Percentiles rank a stretch among this genome's conserved stretches.
phyloP scores from a whole-genome alignment of 2,888 invertebrate species.

The Lycia hirtaria region DNA sequence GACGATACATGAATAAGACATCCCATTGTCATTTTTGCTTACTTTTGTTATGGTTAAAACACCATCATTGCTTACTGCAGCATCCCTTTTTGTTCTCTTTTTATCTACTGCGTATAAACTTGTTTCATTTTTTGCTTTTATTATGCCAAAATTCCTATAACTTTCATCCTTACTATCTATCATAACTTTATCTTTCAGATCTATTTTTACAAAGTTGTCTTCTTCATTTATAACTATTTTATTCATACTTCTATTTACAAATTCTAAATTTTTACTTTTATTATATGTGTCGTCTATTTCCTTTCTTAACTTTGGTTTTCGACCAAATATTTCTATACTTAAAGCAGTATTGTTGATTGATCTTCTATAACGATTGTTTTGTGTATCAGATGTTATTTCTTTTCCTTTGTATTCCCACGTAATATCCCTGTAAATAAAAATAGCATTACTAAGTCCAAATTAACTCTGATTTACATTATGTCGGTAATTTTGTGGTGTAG shows the following conservation, averaged over 20 bases:
- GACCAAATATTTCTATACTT: slow-evolving; percentile 76
- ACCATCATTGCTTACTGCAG: slow-evolving; percentile 73
- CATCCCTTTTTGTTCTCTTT: slow-evolving; percentile 55
- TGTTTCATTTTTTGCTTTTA: not conserved
- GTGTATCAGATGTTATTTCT: slow-evolving; percentile 68
- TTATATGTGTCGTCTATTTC: slow-evolving; percentile 38
- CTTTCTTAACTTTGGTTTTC: slow-evolving; percentile 79
- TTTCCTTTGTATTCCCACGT: slow-evolving; percentile 81
- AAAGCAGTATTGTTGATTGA: slow-evolving; percentile 61
- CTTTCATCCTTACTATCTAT: not conserved
- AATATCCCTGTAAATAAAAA: slow-evolving; percentile 69
- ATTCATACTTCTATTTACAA: not conserved
- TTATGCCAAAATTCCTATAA: not conserved
- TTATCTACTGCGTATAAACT: not conserved
- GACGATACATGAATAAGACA: slow-evolving; percentile 92
- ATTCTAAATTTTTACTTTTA: not conserved
- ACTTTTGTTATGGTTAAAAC: slow-evolving; percentile 86
- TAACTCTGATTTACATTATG: no score
- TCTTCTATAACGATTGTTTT: slow-evolving; percentile 67
- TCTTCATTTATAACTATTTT: not conserved
- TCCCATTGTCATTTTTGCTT: slow-evolving; percentile 88
- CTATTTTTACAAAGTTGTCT: not conserved
- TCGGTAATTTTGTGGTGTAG: no score
- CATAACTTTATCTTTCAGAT: not conserved
- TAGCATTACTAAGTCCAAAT: no score